Evolutionary conservation across 2,888 invertebrate genomes (phyloP), one percentile per base, ranked within the genome.

Genomic region (Himalopsyche anomala): DNA sequence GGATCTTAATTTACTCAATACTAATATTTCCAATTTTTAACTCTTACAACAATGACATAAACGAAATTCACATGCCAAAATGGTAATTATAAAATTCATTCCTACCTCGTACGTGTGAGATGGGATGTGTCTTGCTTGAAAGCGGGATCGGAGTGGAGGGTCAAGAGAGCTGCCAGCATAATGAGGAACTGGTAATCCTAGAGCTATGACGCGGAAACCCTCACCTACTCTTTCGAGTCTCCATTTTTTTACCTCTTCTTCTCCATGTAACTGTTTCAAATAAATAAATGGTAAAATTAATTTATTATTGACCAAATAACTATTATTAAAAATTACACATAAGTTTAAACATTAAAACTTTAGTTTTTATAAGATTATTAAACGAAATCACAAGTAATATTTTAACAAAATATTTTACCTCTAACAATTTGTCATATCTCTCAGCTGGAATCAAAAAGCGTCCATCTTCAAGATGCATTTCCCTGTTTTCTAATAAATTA

Each of bases 381-480:
- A 28, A 28, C 28, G 28, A 2, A 28, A 51, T 51, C 3, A 15
- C 51, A 42, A 42, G 42, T 19, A 19, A 15, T 15, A 74, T 74
- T 19, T 17, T 17, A 82, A 82, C 17, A 55, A 62, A 89, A 89
- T 74, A 45, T 38, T 42, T 89, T 90, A 98, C 98, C 94, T 97
- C 91, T 17, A 98, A 91, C 19, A 99, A 92, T 91, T 97, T 97
- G 90, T 99, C 99, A 90, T 98, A 99, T 92, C 98, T 95, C 5
- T 95, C 92, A 11, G 98, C 96, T 0, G 98, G 96, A 91, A 99
- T 96, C 62, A 99, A 93, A 91, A 99, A 97, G 89, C 98, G 93
- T 0, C 99, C 99, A 93, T 99, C 99, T 92, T 99, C 99, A 87
- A 99, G 93, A 92, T 99, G 98, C 99, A 99, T 99, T 92, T 99